Conservation (phyloP, 2,113 vertebrate species). For the Penelope pileata region DNA sequence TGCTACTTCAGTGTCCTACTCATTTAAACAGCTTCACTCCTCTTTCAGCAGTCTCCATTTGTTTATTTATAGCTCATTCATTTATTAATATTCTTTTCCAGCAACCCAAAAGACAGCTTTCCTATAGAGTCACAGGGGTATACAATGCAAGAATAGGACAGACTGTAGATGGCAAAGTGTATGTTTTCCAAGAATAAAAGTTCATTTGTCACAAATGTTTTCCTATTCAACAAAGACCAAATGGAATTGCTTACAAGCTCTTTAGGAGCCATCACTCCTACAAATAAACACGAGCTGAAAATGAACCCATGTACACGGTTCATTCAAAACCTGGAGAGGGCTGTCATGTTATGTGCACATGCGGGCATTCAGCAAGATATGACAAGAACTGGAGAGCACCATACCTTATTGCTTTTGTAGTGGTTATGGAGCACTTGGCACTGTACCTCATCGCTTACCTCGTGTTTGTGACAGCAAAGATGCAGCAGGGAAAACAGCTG, state of each 20-base stretch:
- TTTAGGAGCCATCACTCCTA: not conserved
- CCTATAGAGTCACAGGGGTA: not conserved
- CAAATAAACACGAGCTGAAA: not conserved
- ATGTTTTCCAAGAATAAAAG: not conserved
- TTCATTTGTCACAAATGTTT: not conserved
- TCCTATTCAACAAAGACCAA: not conserved
- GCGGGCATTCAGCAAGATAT: not conserved
- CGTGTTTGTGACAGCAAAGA: not conserved
- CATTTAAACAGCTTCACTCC: conserved; percentile 16
- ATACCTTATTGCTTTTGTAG: not conserved
- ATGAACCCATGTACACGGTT: not conserved
- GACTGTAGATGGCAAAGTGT: not conserved
- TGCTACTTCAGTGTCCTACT: conserved; percentile 14
- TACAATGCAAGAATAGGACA: not conserved
- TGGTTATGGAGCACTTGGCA: not conserved
- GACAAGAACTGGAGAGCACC: fast-evolving
- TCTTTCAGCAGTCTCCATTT: not conserved
- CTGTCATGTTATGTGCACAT: fast-evolving
- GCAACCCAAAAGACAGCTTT: not conserved
- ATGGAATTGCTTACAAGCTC: not conserved
- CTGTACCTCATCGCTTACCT: fast-evolving
- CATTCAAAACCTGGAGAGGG: not conserved
- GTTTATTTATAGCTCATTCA: conserved; percentile 42
- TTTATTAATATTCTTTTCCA: conserved; percentile 13
- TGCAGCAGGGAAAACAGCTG: not conserved